These are phyloP conservation scores for Papilio helenus DNA, from an alignment of 1,140 invertebrate species.

Conservation along the genomic window DNA sequence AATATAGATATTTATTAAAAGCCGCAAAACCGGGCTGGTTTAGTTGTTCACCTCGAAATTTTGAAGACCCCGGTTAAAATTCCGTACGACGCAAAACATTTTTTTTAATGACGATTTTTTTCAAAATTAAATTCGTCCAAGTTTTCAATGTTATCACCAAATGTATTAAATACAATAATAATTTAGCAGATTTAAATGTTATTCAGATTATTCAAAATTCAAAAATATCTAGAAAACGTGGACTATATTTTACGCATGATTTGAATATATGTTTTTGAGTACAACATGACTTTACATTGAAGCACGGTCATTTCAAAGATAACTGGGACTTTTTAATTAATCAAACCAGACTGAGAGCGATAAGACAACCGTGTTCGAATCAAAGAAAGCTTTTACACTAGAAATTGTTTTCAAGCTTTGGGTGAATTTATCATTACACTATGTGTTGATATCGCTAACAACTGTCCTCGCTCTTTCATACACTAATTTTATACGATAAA, in stretches of 20 bases:
- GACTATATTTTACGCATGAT: too few species aligned
- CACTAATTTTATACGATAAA: neutral
- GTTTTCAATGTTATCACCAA: neutral
- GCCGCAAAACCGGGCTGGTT: neutral
- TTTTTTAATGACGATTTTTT: neutral
- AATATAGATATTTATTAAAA: neutral
- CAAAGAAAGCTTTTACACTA: too few species aligned
- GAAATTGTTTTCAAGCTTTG: neutral
- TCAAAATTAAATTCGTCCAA: neutral
- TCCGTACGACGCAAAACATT: neutral
- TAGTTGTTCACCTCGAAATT: conserved; percentile 22
- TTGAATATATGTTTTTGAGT: too few species aligned
- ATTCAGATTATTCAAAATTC: too few species aligned
- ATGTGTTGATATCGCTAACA: neutral
- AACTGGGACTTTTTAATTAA: too few species aligned
- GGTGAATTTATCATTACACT: neutral
- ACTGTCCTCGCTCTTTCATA: neutral
- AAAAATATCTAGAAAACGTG: too few species aligned
- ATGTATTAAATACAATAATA: neutral
- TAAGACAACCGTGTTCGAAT: too few species aligned
- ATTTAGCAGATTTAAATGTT: too few species aligned
- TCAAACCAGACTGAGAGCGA: too few species aligned
- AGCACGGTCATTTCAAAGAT: too few species aligned
- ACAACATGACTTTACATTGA: too few species aligned
- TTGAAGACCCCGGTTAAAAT: conserved; percentile 15